These are phyloP conservation scores for Eudasyphora cyanicolor DNA, from an alignment of 2,888 invertebrate species.

Conservation along the genomic window DNA sequence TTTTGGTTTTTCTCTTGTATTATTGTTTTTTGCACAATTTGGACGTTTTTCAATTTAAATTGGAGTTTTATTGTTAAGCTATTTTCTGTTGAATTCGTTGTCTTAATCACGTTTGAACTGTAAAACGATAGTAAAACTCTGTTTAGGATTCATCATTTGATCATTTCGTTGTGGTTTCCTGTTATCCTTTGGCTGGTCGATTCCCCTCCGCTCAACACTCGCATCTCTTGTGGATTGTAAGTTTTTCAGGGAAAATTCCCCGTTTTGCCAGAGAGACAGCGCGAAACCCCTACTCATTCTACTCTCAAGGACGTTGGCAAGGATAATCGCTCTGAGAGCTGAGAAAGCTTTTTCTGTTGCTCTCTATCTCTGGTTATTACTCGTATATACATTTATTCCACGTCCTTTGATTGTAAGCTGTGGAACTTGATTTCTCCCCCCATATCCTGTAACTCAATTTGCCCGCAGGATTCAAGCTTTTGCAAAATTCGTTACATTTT, in stretches of 20 bases:
- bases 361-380: not conserved
- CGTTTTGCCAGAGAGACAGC: constrained; percentile 5
- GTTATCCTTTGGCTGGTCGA: constrained; percentile 43
- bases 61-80: constrained; percentile 46
- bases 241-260: constrained; percentile 33
- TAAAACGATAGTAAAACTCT: not conserved
- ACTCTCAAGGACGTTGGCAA: constrained; percentile 55
- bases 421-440: not conserved
- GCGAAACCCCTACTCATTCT: not conserved
- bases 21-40: constrained; percentile 66
- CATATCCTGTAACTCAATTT: not conserved
- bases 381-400: not conserved
- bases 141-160: constrained; percentile 13
- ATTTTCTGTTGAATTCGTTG: constrained; percentile 47
- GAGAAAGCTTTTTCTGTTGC: not conserved
- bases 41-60: constrained; percentile 53
- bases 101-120: constrained; percentile 58
- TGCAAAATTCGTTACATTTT: constrained; percentile 24
- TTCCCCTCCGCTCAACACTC: not conserved
- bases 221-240: constrained; percentile 60
- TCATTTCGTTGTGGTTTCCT: constrained; percentile 69
- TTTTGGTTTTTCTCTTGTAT: too few species aligned
- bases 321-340: not conserved
- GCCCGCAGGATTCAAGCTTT: constrained; percentile 6
- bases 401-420: not conserved